Percentiles rank a stretch among this genome's conserved stretches.
These are phyloP conservation scores for Polypedilum pembai DNA, from an alignment of 1,140 invertebrate genomes.

Conservation along the genomic window DNA sequence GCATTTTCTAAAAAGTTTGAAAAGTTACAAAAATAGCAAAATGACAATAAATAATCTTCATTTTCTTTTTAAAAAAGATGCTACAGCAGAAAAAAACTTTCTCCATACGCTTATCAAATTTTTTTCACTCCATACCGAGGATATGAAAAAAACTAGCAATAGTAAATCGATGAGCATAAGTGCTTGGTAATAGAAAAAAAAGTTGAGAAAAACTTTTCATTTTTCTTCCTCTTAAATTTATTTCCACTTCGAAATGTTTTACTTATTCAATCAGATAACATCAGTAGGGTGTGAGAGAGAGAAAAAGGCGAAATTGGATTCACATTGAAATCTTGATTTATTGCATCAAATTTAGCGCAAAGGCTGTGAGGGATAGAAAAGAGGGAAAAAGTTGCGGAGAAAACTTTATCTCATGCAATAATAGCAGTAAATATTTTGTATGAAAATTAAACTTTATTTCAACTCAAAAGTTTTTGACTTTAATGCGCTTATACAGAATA, in stretches of 20 bases:
- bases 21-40: too few species aligned
- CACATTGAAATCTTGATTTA: constrained; percentile 21
- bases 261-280: not conserved
- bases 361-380: not conserved
- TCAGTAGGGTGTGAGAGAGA: not conserved
- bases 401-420: not conserved
- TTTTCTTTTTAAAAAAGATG: too few species aligned
- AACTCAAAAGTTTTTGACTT: not conserved
- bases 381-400: not conserved
- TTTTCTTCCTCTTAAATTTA: too few species aligned
- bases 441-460: not conserved
- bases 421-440: not conserved
- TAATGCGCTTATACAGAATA: not conserved
- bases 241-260: too few species aligned
- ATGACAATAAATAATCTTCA: too few species aligned
- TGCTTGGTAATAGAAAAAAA: constrained; percentile 13
- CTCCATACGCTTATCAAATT: too few species aligned
- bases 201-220: not conserved
- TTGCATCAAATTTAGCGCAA: constrained; percentile 19
- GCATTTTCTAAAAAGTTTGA: too few species aligned
- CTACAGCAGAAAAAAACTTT: too few species aligned
- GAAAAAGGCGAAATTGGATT: not conserved
- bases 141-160: too few species aligned
- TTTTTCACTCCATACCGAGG: too few species aligned
- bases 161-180: not conserved